These are phyloP conservation scores for Notospermus geniculatus DNA, from an alignment of 1,140 invertebrate species.

Conservation along the genomic window DNA sequence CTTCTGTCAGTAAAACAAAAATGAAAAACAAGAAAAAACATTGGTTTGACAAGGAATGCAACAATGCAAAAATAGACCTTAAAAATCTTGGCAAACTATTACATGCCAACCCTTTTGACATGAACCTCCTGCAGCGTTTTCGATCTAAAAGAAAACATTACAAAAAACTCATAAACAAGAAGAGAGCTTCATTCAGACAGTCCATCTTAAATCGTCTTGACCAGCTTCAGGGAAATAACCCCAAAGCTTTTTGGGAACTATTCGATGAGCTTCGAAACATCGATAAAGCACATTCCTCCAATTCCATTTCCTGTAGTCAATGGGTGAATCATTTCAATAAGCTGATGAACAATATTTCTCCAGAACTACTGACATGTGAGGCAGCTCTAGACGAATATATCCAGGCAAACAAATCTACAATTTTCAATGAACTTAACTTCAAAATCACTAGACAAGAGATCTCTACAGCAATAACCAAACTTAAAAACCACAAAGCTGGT, in stretches of 20 bases:
- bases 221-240: background rate
- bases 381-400: background rate
- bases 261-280: background rate
- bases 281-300: background rate
- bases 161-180: background rate
- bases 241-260: background rate
- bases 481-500: background rate
- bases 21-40: too few species aligned
- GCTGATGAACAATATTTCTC: background rate
- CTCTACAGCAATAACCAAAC: background rate
- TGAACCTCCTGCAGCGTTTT: background rate
- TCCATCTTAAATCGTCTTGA: background rate
- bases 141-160: background rate
- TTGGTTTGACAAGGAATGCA: background rate
- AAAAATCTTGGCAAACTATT: background rate
- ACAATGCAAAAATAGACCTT: background rate
- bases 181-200: background rate
- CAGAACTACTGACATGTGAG: background rate
- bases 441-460: background rate
- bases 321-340: background rate
- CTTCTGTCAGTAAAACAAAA: too few species aligned
- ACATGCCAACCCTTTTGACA: background rate
- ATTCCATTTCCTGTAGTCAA: background rate
- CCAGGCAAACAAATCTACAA: background rate
- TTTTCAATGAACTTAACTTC: constrained; percentile 1